Conservation (phyloP, 2,888 invertebrate genomes). For the Troides helena region DNA sequence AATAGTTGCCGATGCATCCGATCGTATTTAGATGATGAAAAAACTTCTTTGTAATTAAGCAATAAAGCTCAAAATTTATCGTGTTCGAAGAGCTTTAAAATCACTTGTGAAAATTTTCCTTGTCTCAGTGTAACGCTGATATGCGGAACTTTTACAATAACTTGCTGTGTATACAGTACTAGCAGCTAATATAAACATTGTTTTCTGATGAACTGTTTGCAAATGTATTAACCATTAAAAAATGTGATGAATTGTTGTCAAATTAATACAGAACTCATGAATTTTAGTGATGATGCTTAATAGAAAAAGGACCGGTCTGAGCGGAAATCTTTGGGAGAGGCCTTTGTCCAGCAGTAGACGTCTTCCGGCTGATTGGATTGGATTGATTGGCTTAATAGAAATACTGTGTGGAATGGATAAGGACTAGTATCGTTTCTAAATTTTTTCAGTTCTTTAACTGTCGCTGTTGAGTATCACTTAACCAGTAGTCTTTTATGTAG, state of each 20-base stretch:
- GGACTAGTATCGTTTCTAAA: neutral
- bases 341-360: no score
- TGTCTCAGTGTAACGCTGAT: neutral
- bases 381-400: neutral
- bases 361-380: no score
- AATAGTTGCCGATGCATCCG: conserved; percentile 11
- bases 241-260: no score
- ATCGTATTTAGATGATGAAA: conserved; percentile 7
- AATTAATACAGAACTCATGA: neutral
- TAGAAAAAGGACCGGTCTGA: neutral
- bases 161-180: neutral
- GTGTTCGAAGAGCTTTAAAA: neutral
- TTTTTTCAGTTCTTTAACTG: no score
- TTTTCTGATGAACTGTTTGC: neutral
- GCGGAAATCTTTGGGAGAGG: no score
- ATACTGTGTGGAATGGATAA: neutral
- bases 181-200: neutral
- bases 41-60: neutral
- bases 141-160: neutral
- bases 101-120: neutral
- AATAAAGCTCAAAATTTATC: neutral
- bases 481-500: no score
- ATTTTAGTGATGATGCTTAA: neutral
- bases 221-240: neutral
- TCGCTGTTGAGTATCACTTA: no score